phyloP scores from a whole-genome alignment of 2,797 vertebrate species.

The Helarctos malayanus region DNA sequence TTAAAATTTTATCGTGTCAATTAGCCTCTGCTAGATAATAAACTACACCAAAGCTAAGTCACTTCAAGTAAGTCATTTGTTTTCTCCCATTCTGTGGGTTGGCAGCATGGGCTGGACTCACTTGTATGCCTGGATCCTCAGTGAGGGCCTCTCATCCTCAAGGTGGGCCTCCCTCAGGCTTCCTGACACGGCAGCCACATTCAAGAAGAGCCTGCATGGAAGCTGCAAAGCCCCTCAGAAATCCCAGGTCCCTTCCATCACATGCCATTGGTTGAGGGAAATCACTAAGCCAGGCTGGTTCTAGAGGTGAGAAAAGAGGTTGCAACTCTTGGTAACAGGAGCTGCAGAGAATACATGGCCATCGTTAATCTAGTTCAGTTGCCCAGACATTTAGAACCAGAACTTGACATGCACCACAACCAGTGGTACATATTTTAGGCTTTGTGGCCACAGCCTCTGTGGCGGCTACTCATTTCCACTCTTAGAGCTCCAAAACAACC shows the following conservation, averaged over 20 bases:
- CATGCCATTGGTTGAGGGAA: neutral
- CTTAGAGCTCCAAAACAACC: neutral
- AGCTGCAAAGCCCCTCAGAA: neutral
- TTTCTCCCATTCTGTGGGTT: neutral
- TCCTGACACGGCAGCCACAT: neutral
- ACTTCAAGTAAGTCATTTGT: neutral
- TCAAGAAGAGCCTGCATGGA: neutral
- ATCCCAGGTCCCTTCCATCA: neutral
- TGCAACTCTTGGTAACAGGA: too few species aligned
- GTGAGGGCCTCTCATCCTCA: neutral
- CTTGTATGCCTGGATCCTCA: neutral
- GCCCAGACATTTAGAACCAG: neutral
- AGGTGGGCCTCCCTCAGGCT: fast-evolving
- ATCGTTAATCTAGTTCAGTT: neutral
- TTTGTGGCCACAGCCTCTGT: neutral
- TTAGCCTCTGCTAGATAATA: neutral
- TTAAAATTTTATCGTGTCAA: neutral
- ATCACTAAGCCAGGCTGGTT: neutral
- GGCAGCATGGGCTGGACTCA: neutral
- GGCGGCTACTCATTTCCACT: neutral
- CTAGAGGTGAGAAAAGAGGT: neutral
- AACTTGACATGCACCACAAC: neutral
- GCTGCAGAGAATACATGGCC: neutral
- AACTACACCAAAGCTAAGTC: neutral
- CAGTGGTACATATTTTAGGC: neutral